phyloP scores from a whole-genome alignment of 2,888 invertebrate genomes.

The Acronicta psi region DNA sequence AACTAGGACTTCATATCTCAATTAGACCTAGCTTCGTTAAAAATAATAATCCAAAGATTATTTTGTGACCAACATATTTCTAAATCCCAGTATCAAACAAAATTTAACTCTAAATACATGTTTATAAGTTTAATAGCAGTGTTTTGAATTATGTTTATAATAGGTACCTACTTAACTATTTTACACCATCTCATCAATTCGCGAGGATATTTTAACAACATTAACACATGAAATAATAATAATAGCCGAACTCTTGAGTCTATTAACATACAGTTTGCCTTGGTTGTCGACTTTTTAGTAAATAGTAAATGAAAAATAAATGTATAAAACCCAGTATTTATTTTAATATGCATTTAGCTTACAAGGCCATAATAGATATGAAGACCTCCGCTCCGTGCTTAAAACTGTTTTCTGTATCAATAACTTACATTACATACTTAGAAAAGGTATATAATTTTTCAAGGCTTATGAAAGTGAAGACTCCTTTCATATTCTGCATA shows the following conservation, averaged over 20 bases:
- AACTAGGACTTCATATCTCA: slow-evolving; percentile 6
- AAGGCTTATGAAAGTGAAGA: slow-evolving; percentile 6
- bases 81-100: slow-evolving; percentile 8
- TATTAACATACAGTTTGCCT: background rate
- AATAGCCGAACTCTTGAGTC: slow-evolving; percentile 6
- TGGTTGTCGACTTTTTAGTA: background rate
- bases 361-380: slow-evolving; percentile 11
- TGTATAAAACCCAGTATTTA: no score
- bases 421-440: no score
- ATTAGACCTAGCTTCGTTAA: background rate
- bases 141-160: slow-evolving; percentile 20
- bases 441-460: background rate
- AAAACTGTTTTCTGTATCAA: slow-evolving; percentile 1
- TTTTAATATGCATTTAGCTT: slow-evolving; percentile 3
- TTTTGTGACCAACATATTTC: slow-evolving; percentile 14
- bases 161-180: background rate
- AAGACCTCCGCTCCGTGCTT: no score
- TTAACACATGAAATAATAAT: slow-evolving; percentile 14
- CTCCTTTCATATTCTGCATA: slow-evolving; percentile 21
- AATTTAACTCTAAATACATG: slow-evolving; percentile 13
- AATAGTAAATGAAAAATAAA: background rate
- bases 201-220: slow-evolving; percentile 12
- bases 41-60: background rate
- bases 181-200: slow-evolving; percentile 9
- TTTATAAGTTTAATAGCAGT: slow-evolving; percentile 27